phyloP scores from a whole-genome alignment of 2,797 vertebrate species.

The Perodicticus potto region DNA sequence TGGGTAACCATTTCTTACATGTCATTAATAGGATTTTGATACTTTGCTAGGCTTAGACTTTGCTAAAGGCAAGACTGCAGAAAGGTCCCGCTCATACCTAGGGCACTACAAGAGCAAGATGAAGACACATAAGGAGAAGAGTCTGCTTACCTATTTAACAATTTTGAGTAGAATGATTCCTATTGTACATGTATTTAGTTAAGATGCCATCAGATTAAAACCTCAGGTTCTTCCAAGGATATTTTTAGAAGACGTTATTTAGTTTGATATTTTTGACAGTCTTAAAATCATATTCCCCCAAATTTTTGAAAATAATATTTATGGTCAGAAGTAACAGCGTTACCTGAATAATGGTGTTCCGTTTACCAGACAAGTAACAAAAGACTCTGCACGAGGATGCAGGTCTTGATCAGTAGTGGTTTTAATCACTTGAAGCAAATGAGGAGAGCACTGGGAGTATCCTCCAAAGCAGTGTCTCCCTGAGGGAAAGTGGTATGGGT shows the following conservation, averaged over 20 bases:
- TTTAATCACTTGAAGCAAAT: too few species aligned
- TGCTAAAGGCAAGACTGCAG: neutral
- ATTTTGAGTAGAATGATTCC: neutral
- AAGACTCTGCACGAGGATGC: too few species aligned
- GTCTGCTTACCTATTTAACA: neutral
- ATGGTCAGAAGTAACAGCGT: neutral
- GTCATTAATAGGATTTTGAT: neutral
- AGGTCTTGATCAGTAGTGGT: too few species aligned
- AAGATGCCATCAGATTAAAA: constrained; percentile 23
- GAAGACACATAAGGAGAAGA: neutral
- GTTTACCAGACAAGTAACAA: too few species aligned
- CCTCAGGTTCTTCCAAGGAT: neutral
- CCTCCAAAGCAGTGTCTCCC: too few species aligned
- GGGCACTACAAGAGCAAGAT: neutral
- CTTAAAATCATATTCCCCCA: neutral
- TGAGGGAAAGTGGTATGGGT: too few species aligned
- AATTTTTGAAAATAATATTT: constrained; percentile 10
- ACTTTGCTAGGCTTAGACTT: neutral
- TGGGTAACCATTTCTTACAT: neutral
- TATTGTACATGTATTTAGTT: neutral
- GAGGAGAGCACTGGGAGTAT: too few species aligned
- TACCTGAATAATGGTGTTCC: too few species aligned
- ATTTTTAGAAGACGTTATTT: constrained; percentile 10
- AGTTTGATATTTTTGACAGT: neutral
- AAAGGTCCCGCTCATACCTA: neutral